phyloP scores from a whole-genome alignment of 1,140 invertebrate genomes.

The Anthonomus grandis region DNA sequence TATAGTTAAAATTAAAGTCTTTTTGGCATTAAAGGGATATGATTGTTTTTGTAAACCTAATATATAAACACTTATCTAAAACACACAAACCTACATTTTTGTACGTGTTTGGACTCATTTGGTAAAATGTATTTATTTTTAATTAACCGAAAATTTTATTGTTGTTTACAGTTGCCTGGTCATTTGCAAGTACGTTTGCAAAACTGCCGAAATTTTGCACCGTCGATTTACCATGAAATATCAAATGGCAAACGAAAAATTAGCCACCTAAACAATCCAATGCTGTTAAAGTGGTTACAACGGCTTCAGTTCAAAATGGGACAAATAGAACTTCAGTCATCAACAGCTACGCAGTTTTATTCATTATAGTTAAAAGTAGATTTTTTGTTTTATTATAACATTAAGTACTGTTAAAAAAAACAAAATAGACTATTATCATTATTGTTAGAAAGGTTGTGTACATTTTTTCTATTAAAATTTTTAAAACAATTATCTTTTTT shows the following conservation, averaged over 20 bases:
- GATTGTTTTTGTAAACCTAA: too few relatives aligned
- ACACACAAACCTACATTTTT: too few relatives aligned
- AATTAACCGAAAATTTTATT: too few relatives aligned
- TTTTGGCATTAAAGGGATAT: too few relatives aligned
- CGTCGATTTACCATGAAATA: constrained; percentile 49
- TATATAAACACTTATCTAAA: too few relatives aligned
- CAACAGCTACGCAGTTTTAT: constrained; percentile 85
- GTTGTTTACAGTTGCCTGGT: constrained; percentile 74
- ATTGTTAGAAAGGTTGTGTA: constrained; percentile 14
- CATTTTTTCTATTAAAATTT: constrained; percentile 2
- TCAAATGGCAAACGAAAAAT: constrained; percentile 39
- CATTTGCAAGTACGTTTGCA: constrained; percentile 89
- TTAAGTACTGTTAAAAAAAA: too few relatives aligned
- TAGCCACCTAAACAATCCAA: constrained; percentile 48
- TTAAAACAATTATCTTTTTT: constrained; percentile 1
- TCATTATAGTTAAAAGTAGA: constrained; percentile 58
- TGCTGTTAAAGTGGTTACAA: constrained; percentile 83
- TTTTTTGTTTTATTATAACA: too few relatives aligned
- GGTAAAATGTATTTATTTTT: too few relatives aligned
- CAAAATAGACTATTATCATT: constrained; percentile 1
- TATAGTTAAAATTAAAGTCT: too few relatives aligned
- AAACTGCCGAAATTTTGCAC: constrained; percentile 76
- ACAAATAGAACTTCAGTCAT: constrained; percentile 95
- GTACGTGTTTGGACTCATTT: too few relatives aligned
- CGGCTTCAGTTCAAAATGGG: constrained; percentile 96